Conservation (phyloP, 2,797 vertebrate species). For the Pseudochirops corinnae region DNA sequence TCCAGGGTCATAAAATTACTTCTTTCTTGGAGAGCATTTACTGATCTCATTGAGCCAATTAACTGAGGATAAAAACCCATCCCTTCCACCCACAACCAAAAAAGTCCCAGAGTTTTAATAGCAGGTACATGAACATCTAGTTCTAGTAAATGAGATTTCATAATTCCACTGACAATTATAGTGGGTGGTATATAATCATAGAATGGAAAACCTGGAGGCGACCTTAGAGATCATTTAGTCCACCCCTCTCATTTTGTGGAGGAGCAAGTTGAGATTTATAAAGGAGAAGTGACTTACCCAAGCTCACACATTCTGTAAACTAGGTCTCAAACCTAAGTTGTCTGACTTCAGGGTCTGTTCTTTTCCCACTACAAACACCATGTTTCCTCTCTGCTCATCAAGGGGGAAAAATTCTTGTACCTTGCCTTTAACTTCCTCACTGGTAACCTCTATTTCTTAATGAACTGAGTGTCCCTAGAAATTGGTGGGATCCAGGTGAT, state of each 20-base stretch:
- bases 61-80: not conserved
- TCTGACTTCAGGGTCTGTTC: not conserved
- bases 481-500: not conserved
- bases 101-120: not conserved
- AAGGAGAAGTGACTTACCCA: not conserved
- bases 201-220: not conserved
- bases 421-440: not conserved
- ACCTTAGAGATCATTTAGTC: not conserved
- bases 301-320: not conserved
- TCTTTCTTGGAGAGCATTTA: not conserved
- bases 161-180: not conserved
- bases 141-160: not conserved
- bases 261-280: not conserved
- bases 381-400: not conserved
- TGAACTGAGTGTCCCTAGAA: not conserved
- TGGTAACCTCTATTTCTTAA: not conserved
- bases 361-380: not conserved
- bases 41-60: not conserved
- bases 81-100: not conserved
- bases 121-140: not conserved
- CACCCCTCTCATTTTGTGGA: not conserved
- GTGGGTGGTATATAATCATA: not conserved
- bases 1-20: not conserved
- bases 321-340: not conserved
- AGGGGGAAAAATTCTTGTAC: not conserved